These are phyloP conservation scores for Pteruthius melanotis DNA, from an alignment of 2,113 vertebrate genomes.

Conservation along the genomic window DNA sequence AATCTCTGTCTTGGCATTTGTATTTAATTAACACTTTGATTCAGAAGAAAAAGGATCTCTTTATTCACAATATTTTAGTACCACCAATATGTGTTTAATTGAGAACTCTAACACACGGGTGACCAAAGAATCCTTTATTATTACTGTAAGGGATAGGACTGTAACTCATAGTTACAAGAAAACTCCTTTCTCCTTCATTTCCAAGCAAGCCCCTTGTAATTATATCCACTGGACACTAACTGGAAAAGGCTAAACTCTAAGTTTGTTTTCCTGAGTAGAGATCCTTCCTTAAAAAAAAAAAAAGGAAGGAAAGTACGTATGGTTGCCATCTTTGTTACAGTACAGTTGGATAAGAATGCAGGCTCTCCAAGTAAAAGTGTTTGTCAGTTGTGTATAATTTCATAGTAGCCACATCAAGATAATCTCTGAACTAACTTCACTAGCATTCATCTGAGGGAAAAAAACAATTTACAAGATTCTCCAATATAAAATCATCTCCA, in stretches of 20 bases:
- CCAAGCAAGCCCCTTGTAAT: background rate
- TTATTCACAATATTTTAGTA: background rate
- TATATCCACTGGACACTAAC: background rate
- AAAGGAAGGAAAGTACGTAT: background rate
- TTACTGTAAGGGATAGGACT: accelerated
- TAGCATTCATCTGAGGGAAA: background rate
- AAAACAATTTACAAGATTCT: background rate
- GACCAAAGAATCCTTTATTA: background rate
- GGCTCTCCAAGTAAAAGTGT: background rate
- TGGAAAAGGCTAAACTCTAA: background rate
- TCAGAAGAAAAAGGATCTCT: background rate
- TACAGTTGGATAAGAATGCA: background rate
- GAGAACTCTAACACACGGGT: background rate
- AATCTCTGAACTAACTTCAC: background rate
- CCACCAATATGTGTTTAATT: background rate
- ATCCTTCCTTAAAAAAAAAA: background rate
- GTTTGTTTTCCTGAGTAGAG: background rate
- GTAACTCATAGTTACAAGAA: background rate
- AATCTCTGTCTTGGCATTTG: background rate
- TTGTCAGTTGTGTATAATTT: background rate
- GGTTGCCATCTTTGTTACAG: background rate
- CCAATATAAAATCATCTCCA: background rate
- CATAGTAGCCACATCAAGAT: background rate
- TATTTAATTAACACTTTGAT: background rate
- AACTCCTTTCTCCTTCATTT: background rate